phyloP scores from a whole-genome alignment of 2,888 invertebrate genomes.

The Xestia ashworthii region DNA sequence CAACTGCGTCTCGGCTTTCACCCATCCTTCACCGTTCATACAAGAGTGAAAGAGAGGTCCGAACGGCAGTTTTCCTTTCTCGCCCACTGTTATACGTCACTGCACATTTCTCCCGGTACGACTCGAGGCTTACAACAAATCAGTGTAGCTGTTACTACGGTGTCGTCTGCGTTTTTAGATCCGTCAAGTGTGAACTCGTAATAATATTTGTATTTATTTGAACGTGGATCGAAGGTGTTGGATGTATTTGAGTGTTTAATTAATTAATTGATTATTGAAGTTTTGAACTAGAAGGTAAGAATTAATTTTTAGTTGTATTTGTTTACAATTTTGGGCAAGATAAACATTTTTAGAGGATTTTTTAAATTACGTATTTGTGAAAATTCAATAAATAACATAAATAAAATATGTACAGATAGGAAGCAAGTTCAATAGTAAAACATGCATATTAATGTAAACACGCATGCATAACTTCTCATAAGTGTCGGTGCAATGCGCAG shows the following conservation, averaged over 20 bases:
- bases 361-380: neutral
- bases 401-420: neutral
- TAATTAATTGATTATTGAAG: slow-evolving; percentile 65
- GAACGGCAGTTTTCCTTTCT: slow-evolving; percentile 86
- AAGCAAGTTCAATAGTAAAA: slow-evolving; percentile 26
- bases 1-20: slow-evolving; percentile 83
- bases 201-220: slow-evolving; percentile 77
- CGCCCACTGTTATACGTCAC: slow-evolving; percentile 81
- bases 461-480: slow-evolving; percentile 18
- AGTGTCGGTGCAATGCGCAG: slow-evolving; percentile 33
- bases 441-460: slow-evolving; percentile 35
- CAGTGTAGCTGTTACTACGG: slow-evolving; percentile 85
- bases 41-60: slow-evolving; percentile 78
- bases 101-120: slow-evolving; percentile 86
- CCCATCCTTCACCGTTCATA: slow-evolving; percentile 77
- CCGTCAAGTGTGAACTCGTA: slow-evolving; percentile 68
- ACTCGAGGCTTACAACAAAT: slow-evolving; percentile 78
- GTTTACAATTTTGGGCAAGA: neutral
- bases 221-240: slow-evolving; percentile 72
- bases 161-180: slow-evolving; percentile 85
- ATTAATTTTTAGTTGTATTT: neutral
- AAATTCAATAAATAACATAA: too few relatives aligned
- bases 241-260: slow-evolving; percentile 54
- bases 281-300: slow-evolving; percentile 73
- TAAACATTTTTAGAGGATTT: neutral